phyloP scores from a whole-genome alignment of 35 echinoderm and acorn worm genomes.

The Amphiura filiformis region DNA sequence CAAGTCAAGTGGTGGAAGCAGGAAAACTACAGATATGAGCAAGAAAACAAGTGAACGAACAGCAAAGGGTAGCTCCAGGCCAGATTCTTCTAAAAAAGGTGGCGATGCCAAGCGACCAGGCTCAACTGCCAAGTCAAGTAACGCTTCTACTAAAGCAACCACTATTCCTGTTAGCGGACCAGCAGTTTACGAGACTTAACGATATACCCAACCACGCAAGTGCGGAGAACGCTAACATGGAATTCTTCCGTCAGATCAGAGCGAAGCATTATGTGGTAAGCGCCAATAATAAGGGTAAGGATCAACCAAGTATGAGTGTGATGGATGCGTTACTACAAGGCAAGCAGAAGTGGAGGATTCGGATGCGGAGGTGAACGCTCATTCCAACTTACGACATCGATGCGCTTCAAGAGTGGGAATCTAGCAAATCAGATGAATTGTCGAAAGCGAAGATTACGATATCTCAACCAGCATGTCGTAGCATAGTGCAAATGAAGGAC shows the following conservation, averaged over 20 bases:
- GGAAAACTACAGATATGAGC: slow-evolving; percentile 38
- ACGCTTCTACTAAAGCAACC: slow-evolving; percentile 40
- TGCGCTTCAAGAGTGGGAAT: slow-evolving; percentile 81
- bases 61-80: slow-evolving; percentile 1
- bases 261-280: slow-evolving; percentile 95
- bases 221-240: slow-evolving; percentile 80
- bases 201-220: slow-evolving; percentile 91
- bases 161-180: slow-evolving; percentile 86
- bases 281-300: slow-evolving; percentile 69
- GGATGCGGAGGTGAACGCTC: slow-evolving; percentile 62
- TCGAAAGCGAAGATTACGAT: slow-evolving; percentile 78
- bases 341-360: slow-evolving; percentile 82
- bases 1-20: slow-evolving; percentile 33
- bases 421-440: slow-evolving; percentile 72
- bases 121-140: slow-evolving; percentile 32
- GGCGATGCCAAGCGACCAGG: slow-evolving; percentile 32
- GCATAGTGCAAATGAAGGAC: slow-evolving; percentile 98
- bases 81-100: slow-evolving; percentile 41
- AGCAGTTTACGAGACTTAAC: slow-evolving; percentile 79
- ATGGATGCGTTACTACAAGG: slow-evolving; percentile 86
- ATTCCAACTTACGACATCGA: slow-evolving; percentile 90
- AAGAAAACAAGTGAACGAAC: slow-evolving; percentile 67
- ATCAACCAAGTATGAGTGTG: slow-evolving; percentile 67
- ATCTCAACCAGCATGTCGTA: slow-evolving; percentile 78
- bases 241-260: slow-evolving; percentile 87